These are phyloP conservation scores for Gallinago nigripennis DNA, from an alignment of 2,797 vertebrate genomes.

Conservation along the genomic window DNA sequence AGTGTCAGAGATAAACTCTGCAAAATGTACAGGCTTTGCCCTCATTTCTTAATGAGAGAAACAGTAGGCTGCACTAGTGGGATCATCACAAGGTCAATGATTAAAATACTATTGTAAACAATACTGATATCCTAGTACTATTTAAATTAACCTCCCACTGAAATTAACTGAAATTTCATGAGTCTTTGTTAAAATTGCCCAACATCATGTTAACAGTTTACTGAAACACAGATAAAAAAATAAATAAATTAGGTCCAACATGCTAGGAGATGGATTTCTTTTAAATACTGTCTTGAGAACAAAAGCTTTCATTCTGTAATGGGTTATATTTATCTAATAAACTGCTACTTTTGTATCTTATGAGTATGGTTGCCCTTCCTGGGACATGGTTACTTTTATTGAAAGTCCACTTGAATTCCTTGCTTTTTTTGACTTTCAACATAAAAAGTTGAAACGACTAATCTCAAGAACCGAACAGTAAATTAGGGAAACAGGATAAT, in stretches of 20 bases:
- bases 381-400: neutral
- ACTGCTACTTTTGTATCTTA: neutral
- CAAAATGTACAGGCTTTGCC: neutral
- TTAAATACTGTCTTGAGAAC: neutral
- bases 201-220: neutral
- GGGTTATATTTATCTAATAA: neutral
- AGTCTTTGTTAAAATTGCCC: neutral
- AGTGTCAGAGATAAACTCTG: too few species aligned
- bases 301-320: neutral
- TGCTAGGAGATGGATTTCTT: neutral
- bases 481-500: neutral
- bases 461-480: neutral
- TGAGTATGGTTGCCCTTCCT: neutral
- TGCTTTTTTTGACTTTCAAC: neutral
- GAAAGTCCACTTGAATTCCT: neutral
- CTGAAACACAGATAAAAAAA: neutral
- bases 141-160: neutral
- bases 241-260: neutral
- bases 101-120: neutral
- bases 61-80: neutral
- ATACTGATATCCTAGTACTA: neutral
- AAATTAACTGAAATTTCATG: neutral
- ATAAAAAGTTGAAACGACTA: neutral
- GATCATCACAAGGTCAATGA: neutral
- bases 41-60: neutral